These are phyloP conservation scores for Standfussiana lucernea DNA, from an alignment of 2,888 invertebrate species.

Conservation along the genomic window DNA sequence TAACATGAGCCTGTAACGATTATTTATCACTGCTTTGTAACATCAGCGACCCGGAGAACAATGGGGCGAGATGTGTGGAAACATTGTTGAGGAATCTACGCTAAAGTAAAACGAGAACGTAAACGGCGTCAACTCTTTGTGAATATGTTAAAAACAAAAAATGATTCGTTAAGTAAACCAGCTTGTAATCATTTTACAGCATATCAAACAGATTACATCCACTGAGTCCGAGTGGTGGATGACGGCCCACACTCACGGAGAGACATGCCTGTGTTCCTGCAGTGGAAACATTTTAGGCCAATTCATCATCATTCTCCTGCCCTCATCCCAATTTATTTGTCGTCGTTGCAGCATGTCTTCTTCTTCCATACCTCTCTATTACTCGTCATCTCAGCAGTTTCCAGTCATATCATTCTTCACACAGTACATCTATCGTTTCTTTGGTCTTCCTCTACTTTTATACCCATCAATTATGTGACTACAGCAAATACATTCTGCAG, in stretches of 20 bases:
- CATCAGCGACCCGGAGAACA: conserved; percentile 47
- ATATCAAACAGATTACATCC: not conserved
- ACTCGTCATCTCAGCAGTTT: too few relatives aligned
- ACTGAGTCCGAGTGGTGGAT: not conserved
- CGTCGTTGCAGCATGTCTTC: too few relatives aligned
- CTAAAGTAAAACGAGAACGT: not conserved
- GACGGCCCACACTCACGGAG: not conserved
- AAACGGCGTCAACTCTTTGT: not conserved
- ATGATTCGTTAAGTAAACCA: not conserved
- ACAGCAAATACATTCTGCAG: too few relatives aligned
- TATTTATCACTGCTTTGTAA: conserved; percentile 38
- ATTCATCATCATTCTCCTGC: too few relatives aligned
- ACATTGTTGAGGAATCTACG: conserved; percentile 5
- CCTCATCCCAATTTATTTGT: too few relatives aligned
- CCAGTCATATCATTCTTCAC: too few relatives aligned
- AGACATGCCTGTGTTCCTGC: not conserved
- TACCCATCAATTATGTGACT: too few relatives aligned
- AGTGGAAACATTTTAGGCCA: too few relatives aligned
- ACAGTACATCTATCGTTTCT: too few relatives aligned
- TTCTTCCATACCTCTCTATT: too few relatives aligned
- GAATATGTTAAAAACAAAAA: not conserved
- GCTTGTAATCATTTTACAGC: not conserved
- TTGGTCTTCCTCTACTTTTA: too few relatives aligned
- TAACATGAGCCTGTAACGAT: conserved; percentile 36
- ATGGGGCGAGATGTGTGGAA: conserved; percentile 16